Conservation (phyloP, 2,113 vertebrate species). For the Heterochromis multidens region DNA sequence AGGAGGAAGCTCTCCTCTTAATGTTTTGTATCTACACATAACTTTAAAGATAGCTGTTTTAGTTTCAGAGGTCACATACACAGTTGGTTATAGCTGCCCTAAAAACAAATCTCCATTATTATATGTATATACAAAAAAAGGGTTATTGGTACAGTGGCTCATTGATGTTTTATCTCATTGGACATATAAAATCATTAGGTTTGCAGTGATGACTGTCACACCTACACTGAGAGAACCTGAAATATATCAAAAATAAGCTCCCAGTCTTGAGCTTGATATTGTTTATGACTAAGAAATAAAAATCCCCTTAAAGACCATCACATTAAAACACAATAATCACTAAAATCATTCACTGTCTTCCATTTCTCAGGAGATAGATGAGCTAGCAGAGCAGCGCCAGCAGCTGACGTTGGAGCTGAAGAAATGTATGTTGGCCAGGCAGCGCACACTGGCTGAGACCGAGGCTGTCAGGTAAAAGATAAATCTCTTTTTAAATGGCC, state of each 20-base stretch:
- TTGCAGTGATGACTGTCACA: background rate
- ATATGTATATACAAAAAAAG: too few relatives aligned
- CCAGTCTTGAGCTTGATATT: background rate
- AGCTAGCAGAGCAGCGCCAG: background rate
- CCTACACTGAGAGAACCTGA: background rate
- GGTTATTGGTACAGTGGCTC: too few relatives aligned
- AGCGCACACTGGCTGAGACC: background rate
- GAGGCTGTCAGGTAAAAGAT: background rate
- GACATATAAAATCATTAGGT: background rate
- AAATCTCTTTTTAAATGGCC: background rate
- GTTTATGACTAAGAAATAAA: background rate
- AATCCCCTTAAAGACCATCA: background rate
- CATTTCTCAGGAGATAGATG: background rate
- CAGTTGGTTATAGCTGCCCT: too few relatives aligned
- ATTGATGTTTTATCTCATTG: accelerated
- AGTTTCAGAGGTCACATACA: accelerated
- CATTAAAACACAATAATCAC: background rate
- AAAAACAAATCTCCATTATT: too few relatives aligned
- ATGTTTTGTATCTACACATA: background rate
- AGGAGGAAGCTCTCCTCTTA: background rate
- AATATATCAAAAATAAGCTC: accelerated
- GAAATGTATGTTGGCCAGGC: background rate
- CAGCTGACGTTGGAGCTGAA: accelerated
- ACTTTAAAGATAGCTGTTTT: background rate
- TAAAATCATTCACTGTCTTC: background rate